Conservation (phyloP, 2,113 vertebrate genomes). For the Alexandromys fortis region DNA sequence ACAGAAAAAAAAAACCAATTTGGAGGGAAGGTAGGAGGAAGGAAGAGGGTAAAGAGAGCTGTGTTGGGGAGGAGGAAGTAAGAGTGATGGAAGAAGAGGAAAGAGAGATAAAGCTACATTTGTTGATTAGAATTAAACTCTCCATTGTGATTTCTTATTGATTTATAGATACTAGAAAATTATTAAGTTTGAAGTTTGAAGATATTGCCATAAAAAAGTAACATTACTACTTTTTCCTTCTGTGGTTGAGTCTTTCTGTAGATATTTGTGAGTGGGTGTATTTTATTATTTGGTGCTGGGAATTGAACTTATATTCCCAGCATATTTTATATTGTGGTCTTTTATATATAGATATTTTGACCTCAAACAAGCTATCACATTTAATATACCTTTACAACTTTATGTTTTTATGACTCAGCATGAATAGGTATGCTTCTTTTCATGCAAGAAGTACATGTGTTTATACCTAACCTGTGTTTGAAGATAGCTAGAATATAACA, state of each 20-base stretch:
- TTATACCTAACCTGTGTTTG: constrained; percentile 8
- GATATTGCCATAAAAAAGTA: constrained; percentile 17
- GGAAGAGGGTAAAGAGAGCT: not conserved
- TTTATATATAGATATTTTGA: constrained; percentile 41
- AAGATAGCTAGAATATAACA: constrained; percentile 33
- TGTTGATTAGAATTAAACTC: constrained; percentile 15
- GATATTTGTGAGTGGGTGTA: not conserved
- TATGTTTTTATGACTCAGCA: constrained; percentile 51
- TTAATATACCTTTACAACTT: constrained; percentile 45
- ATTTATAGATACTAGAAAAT: not conserved
- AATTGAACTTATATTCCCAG: not conserved
- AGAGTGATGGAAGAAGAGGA: not conserved
- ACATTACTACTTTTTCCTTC: not conserved
- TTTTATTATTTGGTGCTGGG: not conserved
- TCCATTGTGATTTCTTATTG: not conserved
- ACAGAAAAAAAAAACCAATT: not conserved
- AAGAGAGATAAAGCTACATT: not conserved
- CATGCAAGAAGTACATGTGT: not conserved
- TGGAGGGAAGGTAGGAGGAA: not conserved
- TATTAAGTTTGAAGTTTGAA: constrained; percentile 15
- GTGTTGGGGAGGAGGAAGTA: not conserved
- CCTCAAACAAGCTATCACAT: constrained; percentile 5
- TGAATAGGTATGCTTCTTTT: not conserved
- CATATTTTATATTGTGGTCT: not conserved
- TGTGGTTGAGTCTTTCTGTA: constrained; percentile 20